Evolutionary conservation across 2,113 vertebrate species (phyloP).

Genomic region (Pyxicephalus adspersus): DNA sequence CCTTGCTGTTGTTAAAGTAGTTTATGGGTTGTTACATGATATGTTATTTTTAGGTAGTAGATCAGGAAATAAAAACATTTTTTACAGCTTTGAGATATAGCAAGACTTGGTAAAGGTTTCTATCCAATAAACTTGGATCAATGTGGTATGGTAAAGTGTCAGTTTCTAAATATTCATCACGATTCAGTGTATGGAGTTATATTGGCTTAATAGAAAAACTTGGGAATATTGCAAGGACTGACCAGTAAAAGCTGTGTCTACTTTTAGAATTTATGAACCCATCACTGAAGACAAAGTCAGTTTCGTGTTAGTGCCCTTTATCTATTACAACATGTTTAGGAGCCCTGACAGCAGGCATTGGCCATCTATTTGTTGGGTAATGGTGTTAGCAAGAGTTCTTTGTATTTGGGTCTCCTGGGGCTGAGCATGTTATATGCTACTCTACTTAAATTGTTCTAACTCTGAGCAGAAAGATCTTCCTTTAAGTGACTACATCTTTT

Average conservation of each 20-base stretch:
- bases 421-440: conserved; percentile 4
- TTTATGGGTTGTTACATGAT: too few relatives aligned
- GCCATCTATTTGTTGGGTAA: conserved; percentile 29
- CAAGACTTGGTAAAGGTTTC: too few relatives aligned
- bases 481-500: conserved; percentile 5
- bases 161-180: background rate
- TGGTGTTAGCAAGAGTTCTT: conserved; percentile 11
- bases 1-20: too few relatives aligned
- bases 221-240: background rate
- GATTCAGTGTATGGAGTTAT: background rate
- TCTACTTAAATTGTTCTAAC: conserved; percentile 11
- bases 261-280: conserved; percentile 10
- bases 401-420: background rate
- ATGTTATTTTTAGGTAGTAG: too few relatives aligned
- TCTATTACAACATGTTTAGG: background rate
- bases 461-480: background rate
- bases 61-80: too few relatives aligned
- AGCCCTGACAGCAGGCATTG: conserved; percentile 22
- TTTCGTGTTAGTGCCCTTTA: conserved; percentile 14
- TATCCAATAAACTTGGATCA: background rate
- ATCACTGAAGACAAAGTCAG: background rate
- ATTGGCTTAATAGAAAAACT: background rate
- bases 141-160: background rate
- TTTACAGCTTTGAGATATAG: too few relatives aligned
- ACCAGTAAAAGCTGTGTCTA: too few relatives aligned